A percentile compares a stretch with the other conserved stretches of the same genome.
phyloP scores from a whole-genome alignment of 2,888 invertebrate genomes.

The Acrobasis repandana region DNA sequence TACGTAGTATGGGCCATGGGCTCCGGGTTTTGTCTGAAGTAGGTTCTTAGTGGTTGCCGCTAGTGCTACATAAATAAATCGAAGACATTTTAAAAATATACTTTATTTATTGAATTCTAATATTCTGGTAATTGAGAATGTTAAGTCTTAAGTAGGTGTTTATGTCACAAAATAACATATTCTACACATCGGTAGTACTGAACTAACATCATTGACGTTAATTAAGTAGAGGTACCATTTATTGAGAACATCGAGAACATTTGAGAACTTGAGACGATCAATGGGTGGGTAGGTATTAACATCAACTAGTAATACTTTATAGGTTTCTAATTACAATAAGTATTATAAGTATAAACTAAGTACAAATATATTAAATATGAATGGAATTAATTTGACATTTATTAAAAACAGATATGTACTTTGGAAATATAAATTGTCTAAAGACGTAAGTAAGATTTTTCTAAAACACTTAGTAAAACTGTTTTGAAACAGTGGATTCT shows the following conservation, averaged over 20 bases:
- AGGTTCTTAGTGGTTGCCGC: too few species aligned
- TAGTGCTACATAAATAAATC: too few species aligned
- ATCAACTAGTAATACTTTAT: constrained; percentile 69
- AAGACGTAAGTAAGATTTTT: constrained; percentile 24
- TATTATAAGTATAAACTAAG: constrained; percentile 38
- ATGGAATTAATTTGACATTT: constrained; percentile 53
- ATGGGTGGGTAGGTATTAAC: constrained; percentile 43
- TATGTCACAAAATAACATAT: neutral
- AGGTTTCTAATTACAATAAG: constrained; percentile 48
- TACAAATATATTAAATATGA: constrained; percentile 26
- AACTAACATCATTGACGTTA: neutral
- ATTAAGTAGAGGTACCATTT: constrained; percentile 10
- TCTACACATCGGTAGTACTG: neutral
- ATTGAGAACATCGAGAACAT: constrained; percentile 26
- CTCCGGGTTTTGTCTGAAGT: too few species aligned
- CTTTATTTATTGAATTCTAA: neutral
- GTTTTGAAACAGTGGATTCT: constrained; percentile 32
- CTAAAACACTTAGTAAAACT: constrained; percentile 25
- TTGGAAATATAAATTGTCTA: constrained; percentile 59
- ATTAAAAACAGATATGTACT: constrained; percentile 72
- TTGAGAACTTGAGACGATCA: constrained; percentile 42
- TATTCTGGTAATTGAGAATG: neutral
- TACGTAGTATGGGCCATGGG: too few species aligned
- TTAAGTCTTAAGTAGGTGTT: neutral
- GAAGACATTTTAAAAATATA: neutral